Conservation (phyloP, 1,140 invertebrate species). For the Drosophila tropicalis region DNA sequence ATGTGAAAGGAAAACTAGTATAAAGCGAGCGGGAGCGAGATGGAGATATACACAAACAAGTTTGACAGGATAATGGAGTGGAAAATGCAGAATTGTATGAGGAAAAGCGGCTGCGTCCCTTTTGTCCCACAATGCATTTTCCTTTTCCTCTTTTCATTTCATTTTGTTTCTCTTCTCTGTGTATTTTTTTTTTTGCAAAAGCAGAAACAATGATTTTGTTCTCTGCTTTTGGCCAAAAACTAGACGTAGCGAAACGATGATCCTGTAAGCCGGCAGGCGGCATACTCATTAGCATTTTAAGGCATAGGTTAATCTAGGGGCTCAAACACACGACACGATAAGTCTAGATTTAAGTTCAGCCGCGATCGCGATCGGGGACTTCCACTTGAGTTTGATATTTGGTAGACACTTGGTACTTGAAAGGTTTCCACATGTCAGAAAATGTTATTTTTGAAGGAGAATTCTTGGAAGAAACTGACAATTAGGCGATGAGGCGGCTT, state of each 20-base stretch:
- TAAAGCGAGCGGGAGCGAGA: slow-evolving; percentile 49
- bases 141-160: slow-evolving; percentile 16
- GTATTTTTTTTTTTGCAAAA: background rate
- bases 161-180: background rate
- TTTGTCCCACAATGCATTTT: slow-evolving; percentile 58
- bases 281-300: slow-evolving; percentile 1
- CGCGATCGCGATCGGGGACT: background rate
- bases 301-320: background rate
- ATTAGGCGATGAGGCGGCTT: background rate
- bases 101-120: slow-evolving; percentile 67
- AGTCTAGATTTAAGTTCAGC: slow-evolving; percentile 5
- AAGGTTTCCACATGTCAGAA: slow-evolving; percentile 6
- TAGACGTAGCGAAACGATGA: slow-evolving; percentile 62
- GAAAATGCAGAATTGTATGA: slow-evolving; percentile 47
- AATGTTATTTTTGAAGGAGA: background rate
- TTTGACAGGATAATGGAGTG: slow-evolving; percentile 71
- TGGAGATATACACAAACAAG: slow-evolving; percentile 60
- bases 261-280: background rate
- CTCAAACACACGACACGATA: background rate
- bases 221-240: slow-evolving; percentile 47
- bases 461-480: background rate
- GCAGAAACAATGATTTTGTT: slow-evolving; percentile 25
- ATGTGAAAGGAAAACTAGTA: slow-evolving; percentile 66
- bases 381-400: background rate
- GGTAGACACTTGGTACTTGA: background rate